phyloP scores from a whole-genome alignment of 2,113 vertebrate species.

The Rhea pennata region DNA sequence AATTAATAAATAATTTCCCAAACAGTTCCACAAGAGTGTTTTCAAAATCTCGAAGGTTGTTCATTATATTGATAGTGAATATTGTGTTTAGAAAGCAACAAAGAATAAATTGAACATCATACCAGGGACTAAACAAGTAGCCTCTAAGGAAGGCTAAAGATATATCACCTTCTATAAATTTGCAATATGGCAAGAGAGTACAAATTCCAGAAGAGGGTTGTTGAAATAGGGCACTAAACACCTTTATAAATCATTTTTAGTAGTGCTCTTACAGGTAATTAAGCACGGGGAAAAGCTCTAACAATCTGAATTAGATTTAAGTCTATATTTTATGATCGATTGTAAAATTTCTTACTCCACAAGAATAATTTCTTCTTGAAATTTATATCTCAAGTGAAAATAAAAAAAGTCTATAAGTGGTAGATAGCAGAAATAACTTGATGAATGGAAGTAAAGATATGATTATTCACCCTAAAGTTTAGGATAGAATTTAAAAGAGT shows the following conservation, averaged over 20 bases:
- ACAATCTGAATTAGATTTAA: slow-evolving; percentile 22
- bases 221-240: slow-evolving; percentile 10
- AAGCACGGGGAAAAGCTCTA: not conserved
- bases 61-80: not conserved
- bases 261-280: slow-evolving; percentile 20
- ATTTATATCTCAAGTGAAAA: slow-evolving; percentile 45
- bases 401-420: not conserved
- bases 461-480: not conserved
- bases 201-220: slow-evolving; percentile 13
- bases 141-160: not conserved
- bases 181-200: not conserved
- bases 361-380: not conserved
- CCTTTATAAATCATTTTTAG: slow-evolving; percentile 56
- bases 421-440: not conserved
- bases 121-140: not conserved
- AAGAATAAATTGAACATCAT: not conserved
- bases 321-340: slow-evolving; percentile 15
- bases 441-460: not conserved
- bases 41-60: not conserved
- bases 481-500: not conserved
- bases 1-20: not conserved
- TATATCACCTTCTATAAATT: slow-evolving; percentile 7
- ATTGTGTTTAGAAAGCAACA: not conserved
- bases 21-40: not conserved
- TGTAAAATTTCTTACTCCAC: not conserved